Evolutionary conservation across 2,888 invertebrate species (phyloP).

Genomic region (Gandaritis pyraliata): DNA sequence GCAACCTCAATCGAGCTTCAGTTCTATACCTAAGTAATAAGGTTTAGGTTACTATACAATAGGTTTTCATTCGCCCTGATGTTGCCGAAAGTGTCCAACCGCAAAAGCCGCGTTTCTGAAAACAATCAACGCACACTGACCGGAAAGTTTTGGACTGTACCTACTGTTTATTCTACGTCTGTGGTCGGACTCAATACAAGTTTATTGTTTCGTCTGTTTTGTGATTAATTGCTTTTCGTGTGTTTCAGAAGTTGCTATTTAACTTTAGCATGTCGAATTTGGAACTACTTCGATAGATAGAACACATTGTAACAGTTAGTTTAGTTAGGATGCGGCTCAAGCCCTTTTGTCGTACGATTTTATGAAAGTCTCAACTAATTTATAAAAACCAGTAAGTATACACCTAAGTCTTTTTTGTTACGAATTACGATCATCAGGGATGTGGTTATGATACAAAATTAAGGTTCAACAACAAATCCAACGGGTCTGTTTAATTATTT

Average conservation of each 20-base stretch:
- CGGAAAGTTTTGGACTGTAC: conserved; percentile 49
- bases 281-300: background rate
- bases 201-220: conserved; percentile 32
- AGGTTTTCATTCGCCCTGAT: background rate
- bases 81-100: conserved; percentile 51
- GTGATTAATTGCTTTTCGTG: conserved; percentile 19
- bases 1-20: background rate
- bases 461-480: background rate
- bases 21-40: conserved; percentile 13
- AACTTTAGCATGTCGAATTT: conserved; percentile 5
- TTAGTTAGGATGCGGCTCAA: background rate
- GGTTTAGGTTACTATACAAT: background rate
- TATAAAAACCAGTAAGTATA: background rate
- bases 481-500: background rate
- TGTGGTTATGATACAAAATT: background rate
- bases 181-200: conserved; percentile 40
- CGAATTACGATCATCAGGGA: background rate
- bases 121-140: conserved; percentile 64
- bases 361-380: background rate
- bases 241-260: conserved; percentile 13
- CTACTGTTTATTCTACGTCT: conserved; percentile 28
- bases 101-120: conserved; percentile 63
- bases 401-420: background rate
- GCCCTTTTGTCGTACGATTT: background rate
- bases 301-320: background rate